Evolutionary conservation across 53 echinoderm and acorn worm species (phyloP).

Genomic region (Crossaster papposus): DNA sequence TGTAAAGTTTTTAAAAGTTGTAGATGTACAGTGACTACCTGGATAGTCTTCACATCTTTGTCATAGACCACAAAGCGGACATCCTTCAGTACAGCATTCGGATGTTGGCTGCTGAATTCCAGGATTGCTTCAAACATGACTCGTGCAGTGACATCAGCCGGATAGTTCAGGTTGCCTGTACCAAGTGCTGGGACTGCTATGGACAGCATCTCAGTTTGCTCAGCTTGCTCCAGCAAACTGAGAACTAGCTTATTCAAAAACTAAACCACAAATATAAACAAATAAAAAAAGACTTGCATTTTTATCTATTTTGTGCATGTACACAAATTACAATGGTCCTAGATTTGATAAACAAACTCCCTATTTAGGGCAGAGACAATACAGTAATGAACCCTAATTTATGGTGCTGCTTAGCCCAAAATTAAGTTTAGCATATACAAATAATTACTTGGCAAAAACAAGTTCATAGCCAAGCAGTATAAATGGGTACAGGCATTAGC

Average conservation of each 20-base stretch:
- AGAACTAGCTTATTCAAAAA: slow-evolving; percentile 23
- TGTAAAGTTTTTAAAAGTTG: not conserved
- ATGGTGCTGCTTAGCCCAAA: too few species aligned
- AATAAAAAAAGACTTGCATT: too few species aligned
- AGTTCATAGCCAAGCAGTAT: too few species aligned
- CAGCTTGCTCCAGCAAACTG: slow-evolving; percentile 17
- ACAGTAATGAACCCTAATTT: too few species aligned
- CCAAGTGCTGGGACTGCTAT: slow-evolving; percentile 71
- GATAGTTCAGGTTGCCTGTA: slow-evolving; percentile 62
- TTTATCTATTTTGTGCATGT: too few species aligned
- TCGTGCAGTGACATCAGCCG: slow-evolving; percentile 48
- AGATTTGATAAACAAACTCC: slow-evolving; percentile 32
- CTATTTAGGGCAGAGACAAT: slow-evolving; percentile 33
- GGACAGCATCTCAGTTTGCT: slow-evolving; percentile 34
- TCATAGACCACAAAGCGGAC: slow-evolving; percentile 67
- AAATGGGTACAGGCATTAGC: too few species aligned
- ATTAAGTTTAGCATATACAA: too few species aligned
- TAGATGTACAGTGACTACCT: slow-evolving; percentile 18
- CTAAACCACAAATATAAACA: not conserved
- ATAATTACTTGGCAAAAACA: too few species aligned
- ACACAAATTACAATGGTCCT: too few species aligned
- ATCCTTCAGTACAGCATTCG: slow-evolving; percentile 40
- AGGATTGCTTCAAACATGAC: slow-evolving; percentile 58
- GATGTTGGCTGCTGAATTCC: slow-evolving; percentile 55
- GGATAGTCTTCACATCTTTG: slow-evolving; percentile 56